Evolutionary conservation across 2,888 invertebrate species (phyloP).

Genomic region (Nomada lathburiana): DNA sequence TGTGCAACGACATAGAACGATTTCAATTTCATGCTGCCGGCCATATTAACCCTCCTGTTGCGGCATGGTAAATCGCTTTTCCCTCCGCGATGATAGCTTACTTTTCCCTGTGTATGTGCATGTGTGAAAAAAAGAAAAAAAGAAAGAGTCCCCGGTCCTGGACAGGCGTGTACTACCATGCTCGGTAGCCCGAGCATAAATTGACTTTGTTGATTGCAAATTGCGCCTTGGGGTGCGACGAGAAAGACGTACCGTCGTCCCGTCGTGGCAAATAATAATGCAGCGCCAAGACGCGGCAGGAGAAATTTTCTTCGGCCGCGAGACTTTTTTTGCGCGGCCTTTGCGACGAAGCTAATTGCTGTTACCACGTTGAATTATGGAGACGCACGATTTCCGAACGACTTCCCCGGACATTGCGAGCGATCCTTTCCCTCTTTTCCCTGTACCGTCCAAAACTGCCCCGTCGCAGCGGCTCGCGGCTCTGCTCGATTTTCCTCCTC

Average conservation of each 20-base stretch:
- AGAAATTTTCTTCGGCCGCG: too few species aligned
- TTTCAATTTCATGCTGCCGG: slow-evolving; percentile 51
- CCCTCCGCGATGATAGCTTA: slow-evolving; percentile 36
- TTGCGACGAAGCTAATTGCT: not conserved
- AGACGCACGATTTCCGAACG: slow-evolving; percentile 36
- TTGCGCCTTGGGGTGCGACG: not conserved
- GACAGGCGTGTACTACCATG: not conserved
- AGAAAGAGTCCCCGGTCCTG: not conserved
- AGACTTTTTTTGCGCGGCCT: too few species aligned
- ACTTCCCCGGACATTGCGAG: slow-evolving; percentile 35
- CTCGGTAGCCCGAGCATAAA: slow-evolving; percentile 9
- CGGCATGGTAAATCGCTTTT: slow-evolving; percentile 44
- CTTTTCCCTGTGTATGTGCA: slow-evolving; percentile 1
- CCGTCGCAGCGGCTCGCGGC: slow-evolving; percentile 38
- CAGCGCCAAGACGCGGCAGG: too few species aligned
- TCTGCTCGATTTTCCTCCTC: slow-evolving; percentile 61
- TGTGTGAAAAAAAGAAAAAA: not conserved
- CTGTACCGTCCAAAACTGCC: not conserved
- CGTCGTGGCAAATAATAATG: not conserved
- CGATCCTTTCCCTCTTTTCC: slow-evolving; percentile 7
- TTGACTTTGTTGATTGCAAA: slow-evolving; percentile 20
- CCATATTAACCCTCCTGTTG: slow-evolving; percentile 41
- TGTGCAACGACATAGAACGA: slow-evolving; percentile 58
- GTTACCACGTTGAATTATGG: slow-evolving; percentile 4
- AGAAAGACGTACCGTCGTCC: not conserved